These are phyloP conservation scores for Ormyrus rosae DNA, from an alignment of 2,888 invertebrate species.

Conservation along the genomic window DNA sequence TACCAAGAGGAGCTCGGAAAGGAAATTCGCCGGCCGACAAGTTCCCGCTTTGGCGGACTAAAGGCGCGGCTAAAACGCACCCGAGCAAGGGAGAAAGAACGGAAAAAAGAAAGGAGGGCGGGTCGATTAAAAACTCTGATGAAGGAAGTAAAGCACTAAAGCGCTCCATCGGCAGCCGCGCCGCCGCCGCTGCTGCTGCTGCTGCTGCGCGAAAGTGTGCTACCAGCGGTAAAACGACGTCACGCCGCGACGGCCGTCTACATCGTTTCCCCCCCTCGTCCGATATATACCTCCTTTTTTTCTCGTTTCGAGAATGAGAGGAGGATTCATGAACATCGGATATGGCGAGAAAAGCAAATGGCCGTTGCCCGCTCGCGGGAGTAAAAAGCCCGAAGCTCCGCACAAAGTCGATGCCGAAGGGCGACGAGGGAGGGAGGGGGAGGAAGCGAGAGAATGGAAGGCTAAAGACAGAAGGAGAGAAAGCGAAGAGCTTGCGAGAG, in stretches of 20 bases:
- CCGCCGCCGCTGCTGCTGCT: not conserved
- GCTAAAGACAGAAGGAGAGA: not conserved
- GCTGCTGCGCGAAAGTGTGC: not conserved
- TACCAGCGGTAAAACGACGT: constrained; percentile 15
- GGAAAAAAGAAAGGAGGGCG: not conserved
- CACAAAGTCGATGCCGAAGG: constrained; percentile 47
- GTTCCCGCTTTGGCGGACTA: not conserved
- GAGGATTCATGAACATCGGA: constrained; percentile 67
- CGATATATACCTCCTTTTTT: not conserved
- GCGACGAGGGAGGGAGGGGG: not conserved
- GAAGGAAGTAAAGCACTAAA: constrained; percentile 39
- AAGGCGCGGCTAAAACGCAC: not conserved
- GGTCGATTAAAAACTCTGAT: constrained; percentile 50
- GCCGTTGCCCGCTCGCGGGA: constrained; percentile 58
- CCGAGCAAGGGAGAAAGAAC: not conserved
- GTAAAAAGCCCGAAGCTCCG: constrained; percentile 51
- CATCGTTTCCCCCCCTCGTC: constrained; percentile 18
- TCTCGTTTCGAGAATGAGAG: constrained; percentile 28
- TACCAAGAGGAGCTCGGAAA: not conserved
- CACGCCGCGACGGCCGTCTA: not conserved
- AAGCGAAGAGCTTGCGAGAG: not conserved
- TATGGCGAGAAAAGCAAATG: constrained; percentile 61
- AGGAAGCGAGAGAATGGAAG: constrained; percentile 14
- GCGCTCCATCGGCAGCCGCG: constrained; percentile 1
- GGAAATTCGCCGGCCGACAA: not conserved